Evolutionary conservation across 2,888 invertebrate genomes (phyloP).

Genomic region (Lissocephala sabroskyi): DNA sequence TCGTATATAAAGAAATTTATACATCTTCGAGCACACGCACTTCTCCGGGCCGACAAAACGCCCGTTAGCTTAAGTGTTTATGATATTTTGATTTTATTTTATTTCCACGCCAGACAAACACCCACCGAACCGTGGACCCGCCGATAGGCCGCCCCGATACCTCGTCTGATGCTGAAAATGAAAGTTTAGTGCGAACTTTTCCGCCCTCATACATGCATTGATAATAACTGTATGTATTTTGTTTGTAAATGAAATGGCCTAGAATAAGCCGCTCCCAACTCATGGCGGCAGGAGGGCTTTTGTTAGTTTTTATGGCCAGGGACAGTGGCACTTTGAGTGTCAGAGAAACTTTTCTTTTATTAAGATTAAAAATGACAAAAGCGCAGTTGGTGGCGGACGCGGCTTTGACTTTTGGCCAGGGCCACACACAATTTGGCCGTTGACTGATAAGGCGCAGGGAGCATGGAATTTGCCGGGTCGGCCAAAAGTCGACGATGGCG

Average conservation of each 20-base stretch:
- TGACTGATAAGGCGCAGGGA: slow-evolving; percentile 47
- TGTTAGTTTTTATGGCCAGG: slow-evolving; percentile 17
- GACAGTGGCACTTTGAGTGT: slow-evolving; percentile 23
- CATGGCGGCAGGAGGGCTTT: slow-evolving; percentile 8
- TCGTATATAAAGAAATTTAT: slow-evolving; percentile 22
- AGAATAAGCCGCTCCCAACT: too few relatives aligned
- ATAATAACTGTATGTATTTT: slow-evolving; percentile 25
- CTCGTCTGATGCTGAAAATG: slow-evolving; percentile 4
- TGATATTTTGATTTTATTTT: slow-evolving; percentile 62
- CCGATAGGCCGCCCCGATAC: not conserved
- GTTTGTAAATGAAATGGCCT: slow-evolving; percentile 16
- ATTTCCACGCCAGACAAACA: slow-evolving; percentile 7
- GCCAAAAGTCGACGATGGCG: not conserved
- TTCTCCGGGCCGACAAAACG: not conserved
- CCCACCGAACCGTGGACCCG: not conserved
- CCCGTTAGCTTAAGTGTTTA: slow-evolving; percentile 48
- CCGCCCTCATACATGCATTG: slow-evolving; percentile 34
- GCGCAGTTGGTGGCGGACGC: slow-evolving; percentile 26
- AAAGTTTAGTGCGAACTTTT: slow-evolving; percentile 31
- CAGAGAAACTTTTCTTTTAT: slow-evolving; percentile 52
- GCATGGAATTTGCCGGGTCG: slow-evolving; percentile 3
- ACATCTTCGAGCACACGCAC: slow-evolving; percentile 23
- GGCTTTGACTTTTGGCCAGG: not conserved
- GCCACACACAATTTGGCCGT: slow-evolving; percentile 29
- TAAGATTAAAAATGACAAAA: slow-evolving; percentile 58